Percentiles rank a stretch among this genome's conserved stretches.
phyloP scores from a whole-genome alignment of 2,888 invertebrate species.

The Schizotus pectinicornis region DNA sequence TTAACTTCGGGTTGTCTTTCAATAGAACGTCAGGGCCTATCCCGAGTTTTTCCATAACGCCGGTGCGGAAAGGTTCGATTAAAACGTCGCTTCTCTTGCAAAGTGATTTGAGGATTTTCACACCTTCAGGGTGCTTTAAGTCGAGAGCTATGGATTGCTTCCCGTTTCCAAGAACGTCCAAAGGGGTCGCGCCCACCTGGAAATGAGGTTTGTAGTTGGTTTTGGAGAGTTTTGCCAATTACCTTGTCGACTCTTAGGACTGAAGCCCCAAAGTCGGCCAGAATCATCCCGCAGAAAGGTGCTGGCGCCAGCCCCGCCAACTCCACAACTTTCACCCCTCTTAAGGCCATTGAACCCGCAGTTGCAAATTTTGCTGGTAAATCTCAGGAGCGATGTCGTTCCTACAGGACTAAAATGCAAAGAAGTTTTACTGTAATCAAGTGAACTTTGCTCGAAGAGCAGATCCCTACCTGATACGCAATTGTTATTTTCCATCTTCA shows the following conservation, averaged over 20 bases:
- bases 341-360: constrained; percentile 9
- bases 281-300: constrained; percentile 93
- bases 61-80: constrained; percentile 91
- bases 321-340: constrained; percentile 61
- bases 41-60: constrained; percentile 92
- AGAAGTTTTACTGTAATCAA: too few species aligned
- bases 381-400: too few species aligned
- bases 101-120: constrained; percentile 71
- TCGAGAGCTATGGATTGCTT: constrained; percentile 84
- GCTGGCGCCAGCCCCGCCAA: constrained; percentile 94
- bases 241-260: constrained; percentile 92
- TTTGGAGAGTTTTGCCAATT: constrained; percentile 35
- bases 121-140: constrained; percentile 76
- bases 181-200: constrained; percentile 60
- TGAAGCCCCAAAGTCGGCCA: constrained; percentile 94
- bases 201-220: constrained; percentile 36
- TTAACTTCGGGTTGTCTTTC: constrained; percentile 74
- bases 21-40: constrained; percentile 80
- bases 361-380: too few species aligned
- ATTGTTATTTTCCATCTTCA: too few species aligned
- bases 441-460: too few species aligned
- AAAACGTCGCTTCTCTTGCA: constrained; percentile 82
- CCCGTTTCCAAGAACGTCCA: constrained; percentile 78
- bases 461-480: too few species aligned
- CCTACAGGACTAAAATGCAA: too few species aligned